These are phyloP conservation scores for Poeciliopsis turrubarensis DNA, from an alignment of 2,113 vertebrate species.

Conservation along the genomic window DNA sequence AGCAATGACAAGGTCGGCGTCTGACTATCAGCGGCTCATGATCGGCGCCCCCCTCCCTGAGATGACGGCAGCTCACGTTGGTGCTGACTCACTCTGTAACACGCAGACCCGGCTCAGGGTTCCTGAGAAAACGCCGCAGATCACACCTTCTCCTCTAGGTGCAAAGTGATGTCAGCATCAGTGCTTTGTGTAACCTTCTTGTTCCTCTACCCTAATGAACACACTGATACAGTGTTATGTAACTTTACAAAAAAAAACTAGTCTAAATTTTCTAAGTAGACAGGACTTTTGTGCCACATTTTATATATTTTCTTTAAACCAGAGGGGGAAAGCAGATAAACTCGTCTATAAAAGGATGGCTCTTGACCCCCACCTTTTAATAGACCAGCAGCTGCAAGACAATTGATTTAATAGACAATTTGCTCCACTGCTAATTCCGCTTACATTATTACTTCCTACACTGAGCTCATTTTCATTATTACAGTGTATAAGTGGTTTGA, in stretches of 20 bases:
- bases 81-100: slow-evolving; percentile 58
- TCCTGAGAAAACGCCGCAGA: slow-evolving; percentile 29
- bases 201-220: slow-evolving; percentile 53
- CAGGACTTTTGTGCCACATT: slow-evolving; percentile 16
- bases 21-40: slow-evolving; percentile 38
- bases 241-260: slow-evolving; percentile 50
- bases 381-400: background rate
- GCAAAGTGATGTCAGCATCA: slow-evolving; percentile 45
- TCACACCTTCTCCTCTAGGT: slow-evolving; percentile 24
- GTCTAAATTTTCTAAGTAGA: slow-evolving; percentile 30
- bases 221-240: slow-evolving; percentile 71
- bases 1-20: slow-evolving; percentile 43
- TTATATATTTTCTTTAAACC: slow-evolving; percentile 2
- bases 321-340: slow-evolving; percentile 33
- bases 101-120: slow-evolving; percentile 27
- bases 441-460: background rate
- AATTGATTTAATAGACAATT: background rate
- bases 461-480: too few species aligned
- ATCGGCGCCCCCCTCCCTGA: slow-evolving; percentile 24
- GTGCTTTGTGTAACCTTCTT: slow-evolving; percentile 54
- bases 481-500: background rate
- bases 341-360: background rate
- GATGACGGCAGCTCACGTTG: slow-evolving; percentile 38
- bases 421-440: background rate
- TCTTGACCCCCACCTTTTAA: background rate